These are phyloP conservation scores for Aphaenogaster ashmeadi DNA, from an alignment of 1,140 invertebrate species.

Conservation along the genomic window DNA sequence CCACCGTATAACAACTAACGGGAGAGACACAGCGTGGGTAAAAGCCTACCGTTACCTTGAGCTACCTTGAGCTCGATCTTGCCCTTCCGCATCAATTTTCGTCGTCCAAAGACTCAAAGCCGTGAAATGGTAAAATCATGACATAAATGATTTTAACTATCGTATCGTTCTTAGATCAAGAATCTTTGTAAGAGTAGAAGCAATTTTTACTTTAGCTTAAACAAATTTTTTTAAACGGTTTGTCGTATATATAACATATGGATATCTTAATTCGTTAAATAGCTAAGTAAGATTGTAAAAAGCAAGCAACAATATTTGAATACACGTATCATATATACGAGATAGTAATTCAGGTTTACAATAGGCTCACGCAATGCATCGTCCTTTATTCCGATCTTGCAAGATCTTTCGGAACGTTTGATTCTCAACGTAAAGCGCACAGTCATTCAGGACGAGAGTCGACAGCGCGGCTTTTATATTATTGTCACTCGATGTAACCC, in stretches of 20 bases:
- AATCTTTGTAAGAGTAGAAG: neutral
- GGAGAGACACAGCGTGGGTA: neutral
- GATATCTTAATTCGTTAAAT: neutral
- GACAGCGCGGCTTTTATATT: slow-evolving; percentile 46
- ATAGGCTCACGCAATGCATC: slow-evolving; percentile 8
- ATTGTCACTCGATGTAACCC: slow-evolving; percentile 29
- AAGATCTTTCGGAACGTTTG: slow-evolving; percentile 15
- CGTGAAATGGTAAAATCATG: neutral
- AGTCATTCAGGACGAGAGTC: slow-evolving; percentile 47
- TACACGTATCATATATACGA: neutral
- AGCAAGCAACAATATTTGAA: neutral
- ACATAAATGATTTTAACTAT: neutral
- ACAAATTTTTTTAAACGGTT: neutral
- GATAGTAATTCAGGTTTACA: slow-evolving; percentile 13
- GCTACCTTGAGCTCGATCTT: slow-evolving; percentile 34
- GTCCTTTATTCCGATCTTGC: slow-evolving; percentile 24
- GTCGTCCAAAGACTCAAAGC: neutral
- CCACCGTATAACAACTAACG: slow-evolving; percentile 58
- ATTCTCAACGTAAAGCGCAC: slow-evolving; percentile 21
- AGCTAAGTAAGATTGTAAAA: neutral
- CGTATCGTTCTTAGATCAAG: neutral
- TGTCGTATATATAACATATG: neutral
- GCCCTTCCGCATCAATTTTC: slow-evolving; percentile 14
- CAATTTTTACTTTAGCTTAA: neutral
- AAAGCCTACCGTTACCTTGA: slow-evolving; percentile 47